phyloP scores from a whole-genome alignment of 2,113 vertebrate genomes.

The Herpetotheres cachinnans region DNA sequence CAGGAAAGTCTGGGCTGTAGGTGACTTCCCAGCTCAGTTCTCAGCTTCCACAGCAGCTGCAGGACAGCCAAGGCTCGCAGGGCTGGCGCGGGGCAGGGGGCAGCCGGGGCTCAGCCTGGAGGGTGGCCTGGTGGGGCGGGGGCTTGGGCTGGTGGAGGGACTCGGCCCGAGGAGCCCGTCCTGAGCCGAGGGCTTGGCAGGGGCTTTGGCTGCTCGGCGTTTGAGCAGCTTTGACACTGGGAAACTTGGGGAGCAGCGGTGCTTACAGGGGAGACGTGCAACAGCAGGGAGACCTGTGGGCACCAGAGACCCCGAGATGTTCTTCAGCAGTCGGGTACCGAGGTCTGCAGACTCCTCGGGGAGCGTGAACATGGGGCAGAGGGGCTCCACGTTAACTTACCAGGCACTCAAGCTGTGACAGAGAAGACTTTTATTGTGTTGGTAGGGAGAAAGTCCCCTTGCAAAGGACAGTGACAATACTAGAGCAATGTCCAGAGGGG shows the following conservation, averaged over 20 bases:
- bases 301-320: not conserved
- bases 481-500: not conserved
- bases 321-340: not conserved
- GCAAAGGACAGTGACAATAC: not conserved
- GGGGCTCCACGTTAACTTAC: not conserved
- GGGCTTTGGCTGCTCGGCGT: not conserved
- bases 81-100: not conserved
- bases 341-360: rapidly evolving
- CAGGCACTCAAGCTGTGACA: not conserved
- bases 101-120: not conserved
- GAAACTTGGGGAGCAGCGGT: not conserved
- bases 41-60: not conserved
- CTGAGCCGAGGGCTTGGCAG: not conserved
- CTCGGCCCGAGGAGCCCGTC: rapidly evolving
- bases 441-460: not conserved
- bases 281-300: rapidly evolving
- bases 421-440: not conserved
- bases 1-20: not conserved
- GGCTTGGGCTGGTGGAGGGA: not conserved
- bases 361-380: not conserved
- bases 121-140: not conserved
- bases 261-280: not conserved
- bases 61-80: not conserved
- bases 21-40: not conserved
- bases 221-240: not conserved